Evolutionary conservation across 2,888 invertebrate genomes (phyloP).

Genomic region (Drosophila helvetica): DNA sequence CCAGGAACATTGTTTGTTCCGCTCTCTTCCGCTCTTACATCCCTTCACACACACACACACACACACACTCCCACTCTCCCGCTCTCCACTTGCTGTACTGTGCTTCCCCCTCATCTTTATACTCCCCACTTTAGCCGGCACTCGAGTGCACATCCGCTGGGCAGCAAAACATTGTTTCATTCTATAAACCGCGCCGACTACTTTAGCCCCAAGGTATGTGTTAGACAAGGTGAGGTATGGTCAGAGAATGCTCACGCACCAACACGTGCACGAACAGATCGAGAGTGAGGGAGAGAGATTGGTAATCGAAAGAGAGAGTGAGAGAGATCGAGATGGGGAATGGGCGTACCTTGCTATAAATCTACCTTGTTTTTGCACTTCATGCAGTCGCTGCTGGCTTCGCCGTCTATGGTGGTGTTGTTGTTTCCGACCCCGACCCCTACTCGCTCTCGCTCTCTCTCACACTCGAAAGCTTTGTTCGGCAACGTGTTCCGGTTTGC

Average conservation of each 20-base stretch:
- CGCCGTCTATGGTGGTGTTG: constrained; percentile 66
- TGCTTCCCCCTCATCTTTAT: neutral
- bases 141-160: constrained; percentile 59
- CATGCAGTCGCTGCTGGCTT: constrained; percentile 3
- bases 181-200: constrained; percentile 57
- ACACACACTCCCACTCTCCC: neutral
- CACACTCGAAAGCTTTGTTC: constrained; percentile 10
- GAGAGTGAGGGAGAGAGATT: neutral
- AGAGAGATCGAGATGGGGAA: no score
- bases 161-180: constrained; percentile 71
- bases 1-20: constrained; percentile 55
- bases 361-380: neutral
- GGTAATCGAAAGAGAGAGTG: neutral
- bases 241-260: no score
- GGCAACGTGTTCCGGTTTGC: constrained; percentile 62
- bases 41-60: constrained; percentile 7
- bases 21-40: constrained; percentile 5
- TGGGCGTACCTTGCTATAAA: neutral
- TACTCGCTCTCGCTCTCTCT: neutral
- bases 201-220: constrained; percentile 32
- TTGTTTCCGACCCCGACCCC: constrained; percentile 55
- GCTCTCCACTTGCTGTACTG: constrained; percentile 37
- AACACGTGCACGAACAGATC: neutral
- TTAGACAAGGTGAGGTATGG: neutral
- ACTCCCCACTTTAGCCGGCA: neutral